These are phyloP conservation scores for Lithophane ornitopus DNA, from an alignment of 2,888 invertebrate species.

Conservation along the genomic window DNA sequence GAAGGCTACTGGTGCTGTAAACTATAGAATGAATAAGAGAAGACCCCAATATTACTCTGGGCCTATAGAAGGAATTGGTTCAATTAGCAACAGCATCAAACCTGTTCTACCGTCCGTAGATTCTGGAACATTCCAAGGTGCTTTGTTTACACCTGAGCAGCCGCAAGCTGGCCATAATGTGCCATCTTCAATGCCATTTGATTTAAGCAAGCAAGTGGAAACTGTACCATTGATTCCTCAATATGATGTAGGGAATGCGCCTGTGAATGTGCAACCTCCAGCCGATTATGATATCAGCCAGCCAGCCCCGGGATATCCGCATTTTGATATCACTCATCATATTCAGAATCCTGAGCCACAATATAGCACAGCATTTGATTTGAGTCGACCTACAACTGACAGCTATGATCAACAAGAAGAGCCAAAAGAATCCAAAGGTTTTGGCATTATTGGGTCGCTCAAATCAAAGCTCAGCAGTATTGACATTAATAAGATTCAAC, in stretches of 20 bases:
- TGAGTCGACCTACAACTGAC: conserved; percentile 80
- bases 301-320: conserved; percentile 36
- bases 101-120: conserved; percentile 77
- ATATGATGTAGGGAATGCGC: conserved; percentile 60
- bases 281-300: conserved; percentile 36
- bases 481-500: conserved; percentile 88
- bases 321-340: conserved; percentile 50
- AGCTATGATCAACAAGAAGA: conserved; percentile 76
- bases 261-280: conserved; percentile 27
- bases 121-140: conserved; percentile 75
- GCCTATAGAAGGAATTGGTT: conserved; percentile 85
- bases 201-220: conserved; percentile 67
- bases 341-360: conserved; percentile 66
- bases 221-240: conserved; percentile 50
- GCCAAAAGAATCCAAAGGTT: conserved; percentile 78
- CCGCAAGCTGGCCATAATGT: conserved; percentile 35
- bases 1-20: conserved; percentile 77
- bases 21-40: conserved; percentile 85
- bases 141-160: conserved; percentile 79
- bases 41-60: conserved; percentile 88
- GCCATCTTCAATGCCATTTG: conserved; percentile 64
- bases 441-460: conserved; percentile 86
- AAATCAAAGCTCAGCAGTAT: conserved; percentile 86
- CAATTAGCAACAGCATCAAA: conserved; percentile 83
- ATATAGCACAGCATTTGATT: conserved; percentile 82